These are phyloP conservation scores for Pandemis heparana DNA, from an alignment of 2,888 invertebrate genomes.

Conservation along the genomic window DNA sequence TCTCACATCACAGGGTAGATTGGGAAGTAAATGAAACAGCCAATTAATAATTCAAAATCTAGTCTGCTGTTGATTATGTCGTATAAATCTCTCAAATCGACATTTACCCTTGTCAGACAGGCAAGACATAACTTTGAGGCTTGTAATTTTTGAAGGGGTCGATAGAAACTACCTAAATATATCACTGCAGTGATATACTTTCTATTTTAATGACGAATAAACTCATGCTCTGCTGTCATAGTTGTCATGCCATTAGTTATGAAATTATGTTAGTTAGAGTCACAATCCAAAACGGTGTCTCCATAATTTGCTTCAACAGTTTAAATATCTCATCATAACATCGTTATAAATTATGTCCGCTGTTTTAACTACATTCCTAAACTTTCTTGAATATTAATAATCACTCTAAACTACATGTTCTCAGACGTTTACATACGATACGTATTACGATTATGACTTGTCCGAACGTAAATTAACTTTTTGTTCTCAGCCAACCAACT, in stretches of 20 bases:
- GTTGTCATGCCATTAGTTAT: neutral
- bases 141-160: too few species aligned
- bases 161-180: too few species aligned
- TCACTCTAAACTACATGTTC: neutral
- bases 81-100: too few species aligned
- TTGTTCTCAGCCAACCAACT: constrained; percentile 20
- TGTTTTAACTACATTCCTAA: neutral
- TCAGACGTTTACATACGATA: neutral
- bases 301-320: neutral
- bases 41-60: too few species aligned
- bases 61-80: too few species aligned
- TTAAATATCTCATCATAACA: neutral
- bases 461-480: constrained; percentile 25
- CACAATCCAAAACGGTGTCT: neutral
- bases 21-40: too few species aligned
- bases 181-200: too few species aligned
- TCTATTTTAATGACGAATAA: too few species aligned
- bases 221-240: too few species aligned
- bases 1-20: too few species aligned
- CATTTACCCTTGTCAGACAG: too few species aligned
- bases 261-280: neutral
- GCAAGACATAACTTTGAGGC: too few species aligned
- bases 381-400: neutral
- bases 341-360: constrained; percentile 5
- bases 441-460: constrained; percentile 3